Base-by-base conservation (phyloP, 2,113 vertebrate species). In the Hippotragus niger region DNA sequence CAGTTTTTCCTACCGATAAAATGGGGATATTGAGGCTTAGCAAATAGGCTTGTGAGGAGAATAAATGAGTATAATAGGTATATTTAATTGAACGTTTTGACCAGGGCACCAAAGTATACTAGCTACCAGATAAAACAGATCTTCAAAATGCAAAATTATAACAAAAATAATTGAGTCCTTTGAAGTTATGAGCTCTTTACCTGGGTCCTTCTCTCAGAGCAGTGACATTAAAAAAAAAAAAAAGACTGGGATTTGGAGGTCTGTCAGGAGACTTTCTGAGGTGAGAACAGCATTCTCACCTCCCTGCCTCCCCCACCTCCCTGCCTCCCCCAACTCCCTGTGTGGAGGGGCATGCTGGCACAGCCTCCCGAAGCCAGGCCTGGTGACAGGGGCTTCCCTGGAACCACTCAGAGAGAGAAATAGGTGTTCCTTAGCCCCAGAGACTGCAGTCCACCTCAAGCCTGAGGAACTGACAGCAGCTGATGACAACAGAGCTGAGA, bases 251-350 rank as follows among this genome's bases (percentile, higher is more conserved):
- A 40, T 53, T 31, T 55, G 1, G 33, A 19, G 15, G 31, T 83
- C 31, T 45, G 6, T 83, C n/a, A 52, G 50, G 17, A 90, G 19
- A 45, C 5, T 50, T 74, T 85, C 74, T 31, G 13, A 55, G 57
- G n/a, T 33, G 64, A 85, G 14, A 88, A n/a, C 3, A 15, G 43
- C 17, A 11, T 31, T 64, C 33, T 52, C 3, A 3, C 36, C 12
- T 45, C 4, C 58, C 25, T 1, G 2, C 1, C 0, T 17, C 23
- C 6, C 6, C 13, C 13, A 1, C 0, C 23, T 7, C 74, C 74
- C 27, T 1, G 2, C 0, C 0, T 17, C 23, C 6, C 6, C 12
- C 12, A 1, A 0, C 23, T 7, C 74, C 74, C 27, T 1, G 5
- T 45, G 19, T 8, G 36, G 7, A 50, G 3, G 6, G 7, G 17